Conservation (phyloP, 2,113 vertebrate species). For the Albula glossodonta region DNA sequence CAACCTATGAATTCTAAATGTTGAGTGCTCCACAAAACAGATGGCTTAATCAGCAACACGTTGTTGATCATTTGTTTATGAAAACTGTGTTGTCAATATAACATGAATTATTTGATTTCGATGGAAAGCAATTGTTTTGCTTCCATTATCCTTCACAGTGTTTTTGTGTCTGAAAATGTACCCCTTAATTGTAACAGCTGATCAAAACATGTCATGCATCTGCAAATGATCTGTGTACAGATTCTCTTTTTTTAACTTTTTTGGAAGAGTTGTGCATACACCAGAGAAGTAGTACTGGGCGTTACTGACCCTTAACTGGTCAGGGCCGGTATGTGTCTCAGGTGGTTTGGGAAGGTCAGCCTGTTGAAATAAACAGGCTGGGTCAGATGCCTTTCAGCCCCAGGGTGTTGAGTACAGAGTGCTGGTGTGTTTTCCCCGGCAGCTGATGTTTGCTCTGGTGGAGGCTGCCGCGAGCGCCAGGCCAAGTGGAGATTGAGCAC, state of each 20-base stretch:
- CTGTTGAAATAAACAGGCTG: not conserved
- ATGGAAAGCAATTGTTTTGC: not conserved
- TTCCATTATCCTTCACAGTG: not conserved
- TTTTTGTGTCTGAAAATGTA: not conserved
- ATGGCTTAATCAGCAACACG: no score
- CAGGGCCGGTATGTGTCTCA: conserved; percentile 3
- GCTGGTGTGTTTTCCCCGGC: not conserved
- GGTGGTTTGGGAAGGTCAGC: conserved; percentile 10
- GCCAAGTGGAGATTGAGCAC: not conserved
- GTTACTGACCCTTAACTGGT: conserved; percentile 2
- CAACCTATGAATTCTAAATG: not conserved
- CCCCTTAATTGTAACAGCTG: not conserved
- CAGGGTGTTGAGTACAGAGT: not conserved
- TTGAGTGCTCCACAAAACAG: not conserved
- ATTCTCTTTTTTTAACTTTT: not conserved
- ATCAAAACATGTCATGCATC: not conserved
- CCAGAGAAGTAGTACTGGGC: not conserved
- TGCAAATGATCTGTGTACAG: not conserved
- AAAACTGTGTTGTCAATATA: not conserved
- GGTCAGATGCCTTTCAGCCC: not conserved
- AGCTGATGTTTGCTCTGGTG: not conserved
- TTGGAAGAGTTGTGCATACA: not conserved
- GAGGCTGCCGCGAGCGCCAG: not conserved
- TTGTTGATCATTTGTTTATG: not conserved
- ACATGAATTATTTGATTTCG: not conserved